These are phyloP conservation scores for Oscheius sp. DNA, from an alignment of 2,888 invertebrate genomes.

Conservation along the genomic window DNA sequence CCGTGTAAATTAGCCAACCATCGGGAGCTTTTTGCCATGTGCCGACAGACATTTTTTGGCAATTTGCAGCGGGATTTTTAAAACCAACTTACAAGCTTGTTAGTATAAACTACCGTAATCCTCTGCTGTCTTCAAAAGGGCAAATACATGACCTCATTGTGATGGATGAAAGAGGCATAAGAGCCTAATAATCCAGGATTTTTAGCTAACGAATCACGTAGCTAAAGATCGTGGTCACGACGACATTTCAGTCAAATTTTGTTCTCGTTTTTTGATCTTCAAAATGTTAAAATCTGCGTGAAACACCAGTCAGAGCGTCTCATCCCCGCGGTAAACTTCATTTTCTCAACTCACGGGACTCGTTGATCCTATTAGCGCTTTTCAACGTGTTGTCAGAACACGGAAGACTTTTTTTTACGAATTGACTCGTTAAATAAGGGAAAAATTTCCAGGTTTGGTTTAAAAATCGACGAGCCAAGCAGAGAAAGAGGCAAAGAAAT, in stretches of 20 bases:
- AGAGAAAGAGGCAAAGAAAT: conserved; percentile 55
- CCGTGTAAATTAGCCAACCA: conserved; percentile 39
- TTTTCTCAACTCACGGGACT: conserved; percentile 26
- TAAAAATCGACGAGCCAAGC: conserved; percentile 60
- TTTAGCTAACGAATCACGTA: no score
- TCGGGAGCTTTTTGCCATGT: conserved; percentile 23
- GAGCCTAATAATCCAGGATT: no score
- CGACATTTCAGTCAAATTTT: no score
- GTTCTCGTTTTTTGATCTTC: background rate
- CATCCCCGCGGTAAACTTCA: conserved; percentile 22
- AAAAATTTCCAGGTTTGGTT: conserved; percentile 53
- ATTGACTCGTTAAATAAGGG: no score
- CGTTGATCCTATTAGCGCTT: conserved; percentile 27
- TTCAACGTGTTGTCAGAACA: conserved; percentile 3
- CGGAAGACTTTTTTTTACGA: conserved; percentile 7
- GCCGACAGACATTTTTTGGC: background rate
- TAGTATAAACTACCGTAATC: no score
- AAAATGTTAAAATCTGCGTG: conserved; percentile 2
- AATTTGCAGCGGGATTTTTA: background rate
- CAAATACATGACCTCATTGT: background rate
- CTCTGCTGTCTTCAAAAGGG: no score
- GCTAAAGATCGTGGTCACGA: no score
- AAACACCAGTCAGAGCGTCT: conserved; percentile 4
- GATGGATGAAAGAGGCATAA: no score
- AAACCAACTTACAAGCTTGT: no score